phyloP scores from a whole-genome alignment of 2,888 invertebrate genomes.

The Hartigia nigra region DNA sequence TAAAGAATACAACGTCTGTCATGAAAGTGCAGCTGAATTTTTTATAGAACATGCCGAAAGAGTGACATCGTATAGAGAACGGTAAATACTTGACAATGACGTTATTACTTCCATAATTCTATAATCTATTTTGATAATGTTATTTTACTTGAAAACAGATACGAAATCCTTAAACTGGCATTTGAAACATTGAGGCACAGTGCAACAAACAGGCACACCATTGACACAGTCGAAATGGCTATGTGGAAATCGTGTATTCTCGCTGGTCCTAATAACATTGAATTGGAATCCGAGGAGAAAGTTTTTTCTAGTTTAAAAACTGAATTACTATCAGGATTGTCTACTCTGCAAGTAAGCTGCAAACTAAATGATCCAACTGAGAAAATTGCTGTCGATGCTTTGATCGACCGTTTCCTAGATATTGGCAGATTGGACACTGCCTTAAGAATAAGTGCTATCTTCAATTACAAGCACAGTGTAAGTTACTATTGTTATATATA shows the following conservation, averaged over 20 bases:
- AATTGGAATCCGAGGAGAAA: constrained; percentile 32
- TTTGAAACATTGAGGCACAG: constrained; percentile 51
- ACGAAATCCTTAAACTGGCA: constrained; percentile 56
- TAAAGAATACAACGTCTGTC: constrained; percentile 71
- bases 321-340: constrained; percentile 50
- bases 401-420: constrained; percentile 70
- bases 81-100: constrained; percentile 31
- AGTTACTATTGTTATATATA: constrained; percentile 5
- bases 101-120: neutral
- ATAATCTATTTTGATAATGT: neutral
- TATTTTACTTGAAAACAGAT: constrained; percentile 33
- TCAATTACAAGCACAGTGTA: constrained; percentile 58
- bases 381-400: constrained; percentile 47
- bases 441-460: constrained; percentile 68
- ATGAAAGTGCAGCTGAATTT: constrained; percentile 74
- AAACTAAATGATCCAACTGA: constrained; percentile 46
- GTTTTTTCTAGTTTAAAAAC: constrained; percentile 54
- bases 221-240: constrained; percentile 59
- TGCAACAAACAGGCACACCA: constrained; percentile 44
- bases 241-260: constrained; percentile 64
- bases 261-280: constrained; percentile 53
- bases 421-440: constrained; percentile 72
- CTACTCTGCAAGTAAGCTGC: constrained; percentile 46
- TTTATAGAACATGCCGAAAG: constrained; percentile 70
- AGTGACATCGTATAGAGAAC: constrained; percentile 60